phyloP scores from a whole-genome alignment of 2,888 invertebrate species.

The Odontocerum albicorne region DNA sequence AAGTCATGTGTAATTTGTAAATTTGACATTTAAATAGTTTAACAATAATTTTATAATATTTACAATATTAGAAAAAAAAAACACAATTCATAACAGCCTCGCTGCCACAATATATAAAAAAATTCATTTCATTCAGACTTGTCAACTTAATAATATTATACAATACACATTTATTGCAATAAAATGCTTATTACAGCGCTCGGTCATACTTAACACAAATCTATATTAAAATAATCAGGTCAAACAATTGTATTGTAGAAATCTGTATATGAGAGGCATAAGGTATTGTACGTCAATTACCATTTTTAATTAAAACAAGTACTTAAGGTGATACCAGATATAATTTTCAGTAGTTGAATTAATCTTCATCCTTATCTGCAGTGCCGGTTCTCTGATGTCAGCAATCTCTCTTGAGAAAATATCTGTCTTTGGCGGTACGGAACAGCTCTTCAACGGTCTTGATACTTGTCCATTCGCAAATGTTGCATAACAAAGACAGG shows the following conservation, averaged over 20 bases:
- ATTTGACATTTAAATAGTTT: conserved; percentile 30
- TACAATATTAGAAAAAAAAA: conserved; percentile 25
- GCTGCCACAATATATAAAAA: conserved; percentile 31
- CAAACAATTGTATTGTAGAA: too few relatives aligned
- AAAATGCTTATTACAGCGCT: conserved; percentile 21
- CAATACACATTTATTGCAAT: conserved; percentile 31
- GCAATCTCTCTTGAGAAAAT: too few relatives aligned
- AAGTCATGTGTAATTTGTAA: conserved; percentile 33
- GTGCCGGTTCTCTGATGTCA: too few relatives aligned
- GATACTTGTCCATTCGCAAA: too few relatives aligned
- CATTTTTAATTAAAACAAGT: too few relatives aligned
- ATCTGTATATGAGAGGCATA: too few relatives aligned
- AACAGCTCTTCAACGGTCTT: too few relatives aligned
- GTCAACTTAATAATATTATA: conserved; percentile 30
- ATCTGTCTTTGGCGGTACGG: too few relatives aligned
- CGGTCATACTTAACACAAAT: not conserved
- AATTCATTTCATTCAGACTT: conserved; percentile 36
- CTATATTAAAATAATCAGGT: not conserved
- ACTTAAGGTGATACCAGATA: too few relatives aligned
- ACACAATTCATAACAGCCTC: conserved; percentile 24
- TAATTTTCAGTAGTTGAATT: too few relatives aligned
- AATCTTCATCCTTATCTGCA: too few relatives aligned
- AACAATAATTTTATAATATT: conserved; percentile 32
- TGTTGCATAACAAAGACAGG: too few relatives aligned
- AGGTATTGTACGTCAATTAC: not conserved